Percentiles rank a stretch among this genome's conserved stretches.
Evolutionary conservation across 2,888 invertebrate genomes (phyloP).

Genomic region (Octodonta nipae): DNA sequence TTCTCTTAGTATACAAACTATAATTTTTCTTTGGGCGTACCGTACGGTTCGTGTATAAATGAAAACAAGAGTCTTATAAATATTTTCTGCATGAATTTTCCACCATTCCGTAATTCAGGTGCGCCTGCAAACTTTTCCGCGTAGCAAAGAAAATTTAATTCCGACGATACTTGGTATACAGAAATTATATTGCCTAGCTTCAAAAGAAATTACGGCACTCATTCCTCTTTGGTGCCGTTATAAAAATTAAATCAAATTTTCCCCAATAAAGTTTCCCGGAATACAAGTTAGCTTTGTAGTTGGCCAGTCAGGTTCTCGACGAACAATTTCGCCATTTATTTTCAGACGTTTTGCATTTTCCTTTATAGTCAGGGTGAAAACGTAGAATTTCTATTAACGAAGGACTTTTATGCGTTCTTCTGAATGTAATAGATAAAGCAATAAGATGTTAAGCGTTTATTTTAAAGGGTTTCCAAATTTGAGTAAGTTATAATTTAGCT

Average conservation of each 20-base stretch:
- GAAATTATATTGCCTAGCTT: slow-evolving; percentile 37
- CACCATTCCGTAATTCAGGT: slow-evolving; percentile 23
- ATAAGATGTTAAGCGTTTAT: too few species aligned
- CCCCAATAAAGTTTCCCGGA: slow-evolving; percentile 37
- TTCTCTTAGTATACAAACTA: too few species aligned
- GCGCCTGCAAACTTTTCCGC: slow-evolving; percentile 25
- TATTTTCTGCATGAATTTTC: slow-evolving; percentile 1
- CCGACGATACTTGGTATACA: slow-evolving; percentile 31
- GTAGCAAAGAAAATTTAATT: slow-evolving; percentile 29
- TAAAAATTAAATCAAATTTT: slow-evolving; percentile 39
- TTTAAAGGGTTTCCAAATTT: too few species aligned
- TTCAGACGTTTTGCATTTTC: slow-evolving; percentile 1
- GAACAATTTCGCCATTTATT: slow-evolving; percentile 12
- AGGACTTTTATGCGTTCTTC: too few species aligned
- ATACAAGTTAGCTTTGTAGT: slow-evolving; percentile 33
- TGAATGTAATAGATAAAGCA: too few species aligned
- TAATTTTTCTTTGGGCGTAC: too few species aligned
- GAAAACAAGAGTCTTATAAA: too few species aligned
- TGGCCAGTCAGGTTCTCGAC: slow-evolving; percentile 22
- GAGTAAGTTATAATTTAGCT: too few species aligned
- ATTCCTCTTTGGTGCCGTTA: slow-evolving; percentile 35
- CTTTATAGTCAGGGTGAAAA: neutral
- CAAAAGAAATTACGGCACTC: slow-evolving; percentile 39
- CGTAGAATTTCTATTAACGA: neutral
- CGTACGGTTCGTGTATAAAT: too few species aligned